Evolutionary conservation across 1,140 invertebrate genomes (phyloP).

Genomic region (Leptinotarsa texana): DNA sequence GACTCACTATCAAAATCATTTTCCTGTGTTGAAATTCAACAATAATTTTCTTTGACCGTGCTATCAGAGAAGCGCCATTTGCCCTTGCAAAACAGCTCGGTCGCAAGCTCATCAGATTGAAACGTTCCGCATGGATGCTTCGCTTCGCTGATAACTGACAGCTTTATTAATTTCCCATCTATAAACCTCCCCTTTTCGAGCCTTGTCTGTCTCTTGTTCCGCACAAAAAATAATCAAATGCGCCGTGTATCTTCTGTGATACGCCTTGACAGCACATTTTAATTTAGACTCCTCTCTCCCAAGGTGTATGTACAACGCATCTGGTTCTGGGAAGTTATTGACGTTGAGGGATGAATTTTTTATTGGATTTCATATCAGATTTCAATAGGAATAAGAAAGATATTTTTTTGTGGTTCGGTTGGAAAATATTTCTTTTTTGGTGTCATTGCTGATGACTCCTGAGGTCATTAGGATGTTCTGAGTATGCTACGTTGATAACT

Average conservation of each 20-base stretch:
- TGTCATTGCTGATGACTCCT: too few species aligned
- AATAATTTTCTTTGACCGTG: slow-evolving; percentile 14
- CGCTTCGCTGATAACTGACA: slow-evolving; percentile 66
- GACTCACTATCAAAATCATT: neutral
- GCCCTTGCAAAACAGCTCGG: slow-evolving; percentile 40
- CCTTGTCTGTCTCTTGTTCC: slow-evolving; percentile 49
- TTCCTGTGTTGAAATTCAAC: neutral
- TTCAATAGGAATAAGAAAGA: neutral
- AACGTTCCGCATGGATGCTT: slow-evolving; percentile 46
- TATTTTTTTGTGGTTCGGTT: neutral
- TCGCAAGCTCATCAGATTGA: slow-evolving; percentile 45
- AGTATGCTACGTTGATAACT: too few species aligned
- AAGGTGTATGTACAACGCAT: slow-evolving; percentile 13
- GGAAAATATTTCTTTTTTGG: neutral
- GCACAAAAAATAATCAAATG: slow-evolving; percentile 28
- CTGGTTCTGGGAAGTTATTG: slow-evolving; percentile 14
- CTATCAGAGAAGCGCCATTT: slow-evolving; percentile 39
- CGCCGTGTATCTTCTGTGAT: slow-evolving; percentile 31
- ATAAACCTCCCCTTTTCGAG: slow-evolving; percentile 45
- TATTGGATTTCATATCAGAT: neutral
- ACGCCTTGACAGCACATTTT: slow-evolving; percentile 40
- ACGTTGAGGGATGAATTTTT: slow-evolving; percentile 1
- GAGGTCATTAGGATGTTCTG: too few species aligned
- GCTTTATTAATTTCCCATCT: slow-evolving; percentile 73
- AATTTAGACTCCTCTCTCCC: slow-evolving; percentile 28